Evolutionary conservation across 2,888 invertebrate species (phyloP), one percentile per base, ranked within the genome.

Genomic region (Leptothorax acervorum): DNA sequence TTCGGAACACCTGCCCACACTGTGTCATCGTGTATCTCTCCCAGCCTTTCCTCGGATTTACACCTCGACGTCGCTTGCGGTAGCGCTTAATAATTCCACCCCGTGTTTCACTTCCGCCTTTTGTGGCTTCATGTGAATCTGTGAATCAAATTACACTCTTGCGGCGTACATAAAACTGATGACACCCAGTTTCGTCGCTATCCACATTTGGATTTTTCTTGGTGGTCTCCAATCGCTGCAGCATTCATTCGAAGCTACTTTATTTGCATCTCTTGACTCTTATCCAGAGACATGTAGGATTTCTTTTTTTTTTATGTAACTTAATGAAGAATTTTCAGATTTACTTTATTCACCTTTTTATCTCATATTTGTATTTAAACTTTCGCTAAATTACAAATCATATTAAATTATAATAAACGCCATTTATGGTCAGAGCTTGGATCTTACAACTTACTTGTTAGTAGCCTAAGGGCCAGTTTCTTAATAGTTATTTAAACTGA

Each of bases 1-100:
- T 89, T 84, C 60, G 73, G 68, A 81, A 45, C 89, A 89, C 83
- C 91, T 89, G 89, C 55, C 78, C 63, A 73, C 12, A 57, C 68
- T 60, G 83, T 85, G 82, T 86, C 85, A 71, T 70, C 82, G 6
- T 45, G 42, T 60, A 74, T 39, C 57, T 55, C 53, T 65, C 68
- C 45, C 62, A 60, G 4, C 28, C 68, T 60, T 60, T 63, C 65
- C 82, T 48, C 53, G 8, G 53, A 71, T 90, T 86, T 78, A 86
- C 86, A 75, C 75, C 68, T 85, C 35, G 35, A 18, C 6, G 35
- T 35, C 74, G 23, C 45, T 88, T 60, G 75, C 62, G 60, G 60
- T 63, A 53, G 48, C 71, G 57, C 78, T 85, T 82, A 57, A 88
- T 83, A 78, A 86, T 83, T 84, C 31, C 81, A 88, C 73, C 71